These are phyloP conservation scores for Opisthograptis luteolata DNA, from an alignment of 2,888 invertebrate species.

Conservation along the genomic window DNA sequence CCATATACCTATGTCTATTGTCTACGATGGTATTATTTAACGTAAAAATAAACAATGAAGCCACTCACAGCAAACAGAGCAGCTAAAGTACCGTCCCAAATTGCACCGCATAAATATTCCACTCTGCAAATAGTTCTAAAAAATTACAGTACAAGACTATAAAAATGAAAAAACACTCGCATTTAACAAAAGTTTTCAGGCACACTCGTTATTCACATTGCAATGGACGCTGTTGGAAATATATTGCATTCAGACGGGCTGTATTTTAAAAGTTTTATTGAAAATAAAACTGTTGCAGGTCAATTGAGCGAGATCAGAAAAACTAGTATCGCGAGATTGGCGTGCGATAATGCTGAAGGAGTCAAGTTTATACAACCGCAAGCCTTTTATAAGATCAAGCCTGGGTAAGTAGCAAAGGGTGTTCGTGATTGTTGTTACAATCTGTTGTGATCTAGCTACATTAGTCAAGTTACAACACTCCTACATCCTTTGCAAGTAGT, in stretches of 20 bases:
- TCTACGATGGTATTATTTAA: no score
- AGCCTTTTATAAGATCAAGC: slow-evolving; percentile 57
- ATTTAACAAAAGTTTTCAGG: slow-evolving; percentile 32
- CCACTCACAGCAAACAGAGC: neutral
- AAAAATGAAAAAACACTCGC: slow-evolving; percentile 23
- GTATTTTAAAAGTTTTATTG: slow-evolving; percentile 32
- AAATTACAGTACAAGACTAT: slow-evolving; percentile 21
- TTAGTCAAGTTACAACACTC: no score
- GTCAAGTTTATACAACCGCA: slow-evolving; percentile 65
- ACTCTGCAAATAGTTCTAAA: slow-evolving; percentile 14
- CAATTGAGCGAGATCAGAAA: slow-evolving; percentile 66
- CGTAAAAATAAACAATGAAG: slow-evolving; percentile 2
- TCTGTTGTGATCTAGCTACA: no score
- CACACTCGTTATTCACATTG: slow-evolving; percentile 36
- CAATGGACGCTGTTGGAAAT: slow-evolving; percentile 32
- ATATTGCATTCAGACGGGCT: slow-evolving; percentile 30
- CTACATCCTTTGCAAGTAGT: no score
- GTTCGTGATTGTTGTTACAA: neutral
- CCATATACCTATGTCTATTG: no score
- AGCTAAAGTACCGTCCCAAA: neutral
- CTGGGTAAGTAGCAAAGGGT: slow-evolving; percentile 44
- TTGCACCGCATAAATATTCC: slow-evolving; percentile 10
- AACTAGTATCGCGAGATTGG: slow-evolving; percentile 66
- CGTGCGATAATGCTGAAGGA: slow-evolving; percentile 68
- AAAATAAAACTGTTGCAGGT: slow-evolving; percentile 45